Base-by-base conservation (phyloP, 92 coral and sea anemone genomes). In the Metridium senile region DNA sequence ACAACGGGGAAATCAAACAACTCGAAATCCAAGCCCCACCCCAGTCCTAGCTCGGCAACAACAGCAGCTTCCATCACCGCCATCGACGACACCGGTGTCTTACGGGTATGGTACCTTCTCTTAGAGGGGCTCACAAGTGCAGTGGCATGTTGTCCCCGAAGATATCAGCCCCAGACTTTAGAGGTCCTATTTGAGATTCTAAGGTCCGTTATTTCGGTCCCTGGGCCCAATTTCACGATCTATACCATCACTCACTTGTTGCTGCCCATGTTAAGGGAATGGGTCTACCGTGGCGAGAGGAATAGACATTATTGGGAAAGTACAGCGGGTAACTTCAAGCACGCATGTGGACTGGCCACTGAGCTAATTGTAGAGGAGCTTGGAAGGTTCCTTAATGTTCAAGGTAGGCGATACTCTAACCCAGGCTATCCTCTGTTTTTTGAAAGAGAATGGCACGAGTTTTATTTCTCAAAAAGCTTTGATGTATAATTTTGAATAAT, bases 331-430 rank as follows among this genome's bases (percentile, higher is more conserved):
- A 96, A 96, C 89, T 96, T 96, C 76, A 96, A 92, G 45, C 99
- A 96, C 92, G 97, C 99, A 75, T 96, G 97, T 92, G 99, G 99
- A 49, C 89, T 96, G 54, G 97, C 93, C 32, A 96, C 99, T 25
- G 99, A 96, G 70, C 84, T 96, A 17, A 86, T 96, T 56, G 99
- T 96, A 13, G 96, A 89, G 54, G 97, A 96, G 57, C 88, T 96
- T 68, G 90, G 92, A 19, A 97, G 93, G 72, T 96, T 92, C 65
- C 84, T 96, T 29, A 87, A 92, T 72, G 97, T 89, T 22, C 93
- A 96, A 89, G 99, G 99, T 96, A 69, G 32, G 74, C n/a, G 21
- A 63, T 11, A 47, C 0, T 11, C 26, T 19, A 22, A 7, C n/a
- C 74, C 59, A 20, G 26, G 20, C n/a, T n/a, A n/a, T 22, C 0